These are phyloP conservation scores for Hyles lineata DNA, from an alignment of 2,888 invertebrate genomes.

Conservation along the genomic window DNA sequence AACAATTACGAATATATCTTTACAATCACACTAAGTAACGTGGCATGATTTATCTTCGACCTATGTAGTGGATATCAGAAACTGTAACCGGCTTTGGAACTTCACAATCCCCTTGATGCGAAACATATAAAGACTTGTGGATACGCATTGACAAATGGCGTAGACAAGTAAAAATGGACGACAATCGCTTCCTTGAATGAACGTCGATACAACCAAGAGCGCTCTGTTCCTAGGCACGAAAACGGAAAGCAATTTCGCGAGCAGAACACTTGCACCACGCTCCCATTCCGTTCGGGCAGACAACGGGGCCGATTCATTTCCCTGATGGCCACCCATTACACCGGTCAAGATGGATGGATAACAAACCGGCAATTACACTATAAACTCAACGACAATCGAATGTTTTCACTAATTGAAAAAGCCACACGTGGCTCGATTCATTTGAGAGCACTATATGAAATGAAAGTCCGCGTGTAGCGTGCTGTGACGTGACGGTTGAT, in stretches of 20 bases:
- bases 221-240: slow-evolving; percentile 65
- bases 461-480: slow-evolving; percentile 68
- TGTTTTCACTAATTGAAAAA: slow-evolving; percentile 83
- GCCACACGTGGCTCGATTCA: slow-evolving; percentile 74
- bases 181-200: slow-evolving; percentile 1
- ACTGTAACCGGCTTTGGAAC: too few species aligned
- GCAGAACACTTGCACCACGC: slow-evolving; percentile 68
- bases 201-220: slow-evolving; percentile 56
- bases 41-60: too few species aligned
- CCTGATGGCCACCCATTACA: slow-evolving; percentile 82
- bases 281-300: slow-evolving; percentile 65
- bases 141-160: not conserved
- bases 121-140: not conserved
- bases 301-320: slow-evolving; percentile 76
- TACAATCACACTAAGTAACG: too few species aligned
- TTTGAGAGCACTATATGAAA: slow-evolving; percentile 82
- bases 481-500: slow-evolving; percentile 75
- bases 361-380: slow-evolving; percentile 82
- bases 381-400: slow-evolving; percentile 82
- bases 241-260: slow-evolving; percentile 74
- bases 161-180: not conserved
- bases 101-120: too few species aligned
- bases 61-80: too few species aligned
- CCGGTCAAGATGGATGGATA: slow-evolving; percentile 82
- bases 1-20: too few species aligned